These are phyloP conservation scores for Stomatorhinus walkeri DNA, from an alignment of 2,797 vertebrate species.

Conservation along the genomic window DNA sequence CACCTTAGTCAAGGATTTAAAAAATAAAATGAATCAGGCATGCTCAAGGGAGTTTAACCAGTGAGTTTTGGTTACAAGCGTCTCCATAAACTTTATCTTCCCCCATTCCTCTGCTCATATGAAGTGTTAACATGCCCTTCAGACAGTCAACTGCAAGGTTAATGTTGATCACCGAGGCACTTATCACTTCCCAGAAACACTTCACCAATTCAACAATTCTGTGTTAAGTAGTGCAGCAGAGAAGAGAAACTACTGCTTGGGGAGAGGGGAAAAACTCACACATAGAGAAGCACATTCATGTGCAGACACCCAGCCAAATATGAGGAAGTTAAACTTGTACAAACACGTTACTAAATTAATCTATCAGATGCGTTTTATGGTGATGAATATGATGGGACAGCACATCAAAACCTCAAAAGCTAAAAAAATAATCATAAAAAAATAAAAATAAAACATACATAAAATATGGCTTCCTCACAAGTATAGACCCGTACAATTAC, in stretches of 20 bases:
- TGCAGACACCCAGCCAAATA: not conserved
- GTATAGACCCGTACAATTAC: not conserved
- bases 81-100: not conserved
- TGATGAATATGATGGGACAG: not conserved
- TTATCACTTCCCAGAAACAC: not conserved
- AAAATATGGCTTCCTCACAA: not conserved
- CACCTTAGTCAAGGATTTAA: not conserved
- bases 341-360: not conserved
- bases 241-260: not conserved
- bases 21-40: not conserved
- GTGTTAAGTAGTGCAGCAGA: not conserved
- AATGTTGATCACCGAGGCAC: not conserved
- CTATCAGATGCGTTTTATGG: not conserved
- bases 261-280: not conserved
- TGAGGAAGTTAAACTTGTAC: not conserved
- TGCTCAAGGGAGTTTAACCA: not conserved
- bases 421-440: not conserved
- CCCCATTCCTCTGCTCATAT: not conserved
- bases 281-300: not conserved
- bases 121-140: not conserved
- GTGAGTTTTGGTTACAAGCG: not conserved
- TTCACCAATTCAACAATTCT: not conserved
- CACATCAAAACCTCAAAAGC: not conserved
- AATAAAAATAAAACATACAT: not conserved
- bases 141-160: not conserved